These are phyloP conservation scores for Gopherus evgoodei DNA, from an alignment of 2,113 vertebrate genomes.

Conservation along the genomic window DNA sequence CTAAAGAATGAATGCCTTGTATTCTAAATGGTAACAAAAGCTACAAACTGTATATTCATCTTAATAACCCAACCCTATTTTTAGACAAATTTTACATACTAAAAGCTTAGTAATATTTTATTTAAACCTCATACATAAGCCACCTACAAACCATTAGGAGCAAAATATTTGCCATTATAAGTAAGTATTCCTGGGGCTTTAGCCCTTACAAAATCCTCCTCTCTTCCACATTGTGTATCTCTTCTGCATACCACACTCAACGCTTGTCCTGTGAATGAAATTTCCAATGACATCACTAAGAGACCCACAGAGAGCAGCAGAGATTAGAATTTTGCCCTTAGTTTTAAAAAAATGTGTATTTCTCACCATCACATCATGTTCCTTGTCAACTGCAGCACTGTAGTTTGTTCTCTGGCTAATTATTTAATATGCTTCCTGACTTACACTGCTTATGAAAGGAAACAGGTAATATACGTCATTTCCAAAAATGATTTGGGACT, in stretches of 20 bases:
- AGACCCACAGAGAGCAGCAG: background rate
- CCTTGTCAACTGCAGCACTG: background rate
- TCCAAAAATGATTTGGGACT: background rate
- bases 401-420: background rate
- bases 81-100: constrained; percentile 56
- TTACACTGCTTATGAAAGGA: background rate
- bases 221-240: background rate
- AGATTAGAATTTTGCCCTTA: background rate
- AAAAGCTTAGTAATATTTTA: constrained; percentile 62
- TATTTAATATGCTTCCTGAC: background rate
- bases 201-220: constrained; percentile 29
- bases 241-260: background rate
- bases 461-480: background rate
- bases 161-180: background rate
- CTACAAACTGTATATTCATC: constrained; percentile 60
- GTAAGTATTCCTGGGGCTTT: background rate
- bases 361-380: background rate
- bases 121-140: constrained; percentile 68
- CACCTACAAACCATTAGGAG: background rate
- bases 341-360: background rate
- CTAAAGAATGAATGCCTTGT: constrained; percentile 25
- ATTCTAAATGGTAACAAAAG: constrained; percentile 60
- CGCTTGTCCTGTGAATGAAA: background rate
- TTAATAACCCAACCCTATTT: constrained; percentile 70
- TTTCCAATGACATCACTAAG: background rate